A percentile compares a stretch with the other conserved stretches of the same genome.
Evolutionary conservation across 1,140 invertebrate species (phyloP).

Genomic region (Telenomus remus): DNA sequence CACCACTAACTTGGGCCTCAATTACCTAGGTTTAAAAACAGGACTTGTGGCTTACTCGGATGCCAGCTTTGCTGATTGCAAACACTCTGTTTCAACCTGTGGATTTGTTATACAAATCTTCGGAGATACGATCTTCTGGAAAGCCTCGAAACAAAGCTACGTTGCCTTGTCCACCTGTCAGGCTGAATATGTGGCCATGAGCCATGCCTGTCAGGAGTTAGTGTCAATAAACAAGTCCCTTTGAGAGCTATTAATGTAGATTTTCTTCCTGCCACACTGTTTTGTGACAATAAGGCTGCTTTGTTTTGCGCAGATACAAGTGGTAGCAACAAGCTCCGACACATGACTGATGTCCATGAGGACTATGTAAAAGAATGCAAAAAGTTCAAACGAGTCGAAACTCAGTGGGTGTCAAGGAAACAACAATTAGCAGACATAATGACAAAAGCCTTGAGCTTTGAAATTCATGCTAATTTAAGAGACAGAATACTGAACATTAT

Average conservation of each 20-base stretch:
- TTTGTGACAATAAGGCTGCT: background rate
- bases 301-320: background rate
- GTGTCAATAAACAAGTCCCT: background rate
- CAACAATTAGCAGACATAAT: background rate
- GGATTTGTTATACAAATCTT: background rate
- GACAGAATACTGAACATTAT: background rate
- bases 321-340: background rate
- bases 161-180: background rate
- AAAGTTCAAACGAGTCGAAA: background rate
- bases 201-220: background rate
- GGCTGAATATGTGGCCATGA: slow-evolving; percentile 1
- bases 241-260: background rate
- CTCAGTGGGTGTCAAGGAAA: background rate
- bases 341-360: background rate
- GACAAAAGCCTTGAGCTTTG: background rate
- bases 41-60: background rate
- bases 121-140: background rate
- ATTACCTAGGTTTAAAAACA: background rate
- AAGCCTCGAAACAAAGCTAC: background rate
- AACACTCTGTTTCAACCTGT: background rate
- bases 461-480: background rate
- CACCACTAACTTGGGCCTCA: background rate
- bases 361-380: background rate
- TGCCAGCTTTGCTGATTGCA: slow-evolving; percentile 1
- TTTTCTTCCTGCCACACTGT: background rate